Evolutionary conservation across 2,113 vertebrate species (phyloP).

Genomic region (Trematomus loennbergii): DNA sequence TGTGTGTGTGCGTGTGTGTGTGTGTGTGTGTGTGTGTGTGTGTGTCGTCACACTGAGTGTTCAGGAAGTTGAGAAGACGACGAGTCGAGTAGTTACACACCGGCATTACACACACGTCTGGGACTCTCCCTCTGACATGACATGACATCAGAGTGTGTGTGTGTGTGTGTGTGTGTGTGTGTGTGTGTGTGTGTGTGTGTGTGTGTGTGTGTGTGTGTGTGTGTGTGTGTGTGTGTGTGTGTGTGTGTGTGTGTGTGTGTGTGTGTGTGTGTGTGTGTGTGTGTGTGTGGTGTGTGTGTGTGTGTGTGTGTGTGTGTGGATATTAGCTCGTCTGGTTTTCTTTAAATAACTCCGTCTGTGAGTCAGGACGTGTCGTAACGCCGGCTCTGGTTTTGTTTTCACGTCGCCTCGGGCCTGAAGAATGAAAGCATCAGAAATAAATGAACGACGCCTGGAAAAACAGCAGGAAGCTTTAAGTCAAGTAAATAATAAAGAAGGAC

Average conservation of each 20-base stretch:
- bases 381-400: conserved; percentile 22
- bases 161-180: no score
- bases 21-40: no score
- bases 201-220: no score
- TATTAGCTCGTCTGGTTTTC: conserved; percentile 41
- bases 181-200: no score
- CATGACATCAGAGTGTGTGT: conserved; percentile 63
- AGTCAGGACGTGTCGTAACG: conserved; percentile 44
- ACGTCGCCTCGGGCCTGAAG: conserved; percentile 17
- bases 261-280: no score
- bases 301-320: neutral
- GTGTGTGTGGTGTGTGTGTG: no score
- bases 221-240: no score
- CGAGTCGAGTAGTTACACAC: conserved; percentile 38
- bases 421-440: conserved; percentile 20
- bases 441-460: conserved; percentile 28
- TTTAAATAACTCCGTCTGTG: conserved; percentile 68
- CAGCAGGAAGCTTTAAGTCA: no score
- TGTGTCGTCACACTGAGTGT: conserved; percentile 44
- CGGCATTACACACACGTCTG: conserved; percentile 63
- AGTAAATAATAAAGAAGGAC: no score
- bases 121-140: conserved; percentile 57
- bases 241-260: no score
- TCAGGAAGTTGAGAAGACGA: conserved; percentile 55
- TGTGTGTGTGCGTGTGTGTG: no score